Conservation (phyloP, 2,888 invertebrate species). For the Agrotis puta region DNA sequence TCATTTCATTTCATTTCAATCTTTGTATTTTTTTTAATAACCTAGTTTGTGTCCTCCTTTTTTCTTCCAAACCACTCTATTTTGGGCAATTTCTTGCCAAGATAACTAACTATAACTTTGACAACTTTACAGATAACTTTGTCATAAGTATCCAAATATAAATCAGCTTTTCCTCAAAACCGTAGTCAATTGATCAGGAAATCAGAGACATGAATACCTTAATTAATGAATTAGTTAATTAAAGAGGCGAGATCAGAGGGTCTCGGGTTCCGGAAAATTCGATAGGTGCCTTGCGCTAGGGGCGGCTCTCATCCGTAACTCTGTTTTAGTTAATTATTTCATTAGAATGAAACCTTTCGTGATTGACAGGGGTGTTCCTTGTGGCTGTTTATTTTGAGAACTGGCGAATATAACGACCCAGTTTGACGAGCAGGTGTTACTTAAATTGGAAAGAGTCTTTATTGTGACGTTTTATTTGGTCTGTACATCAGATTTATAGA, state of each 20-base stretch:
- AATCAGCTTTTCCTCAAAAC: conserved; percentile 21
- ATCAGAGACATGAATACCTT: conserved; percentile 27
- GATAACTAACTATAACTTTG: no score
- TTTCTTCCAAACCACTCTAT: no score
- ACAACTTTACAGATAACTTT: no score
- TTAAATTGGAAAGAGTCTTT: not conserved
- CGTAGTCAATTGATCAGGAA: conserved; percentile 20
- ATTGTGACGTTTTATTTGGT: no score
- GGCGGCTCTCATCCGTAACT: conserved; percentile 22
- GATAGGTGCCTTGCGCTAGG: conserved; percentile 15
- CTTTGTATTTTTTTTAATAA: no score
- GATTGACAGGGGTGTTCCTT: conserved; percentile 10
- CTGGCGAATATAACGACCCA: not conserved
- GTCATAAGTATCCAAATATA: not conserved
- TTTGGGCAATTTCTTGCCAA: no score
- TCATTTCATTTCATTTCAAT: no score
- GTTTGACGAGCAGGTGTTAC: no score
- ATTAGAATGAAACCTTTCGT: conserved; percentile 6
- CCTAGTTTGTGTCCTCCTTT: no score
- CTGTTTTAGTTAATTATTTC: conserved; percentile 51
- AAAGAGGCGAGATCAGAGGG: conserved; percentile 18
- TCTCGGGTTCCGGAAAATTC: conserved; percentile 24
- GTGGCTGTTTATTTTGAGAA: not conserved
- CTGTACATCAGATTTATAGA: no score
- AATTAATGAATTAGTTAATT: conserved; percentile 52